Percentiles rank a stretch among this genome's conserved stretches.
phyloP scores from a whole-genome alignment of 2,888 invertebrate species.

The Agonopterix arenella region DNA sequence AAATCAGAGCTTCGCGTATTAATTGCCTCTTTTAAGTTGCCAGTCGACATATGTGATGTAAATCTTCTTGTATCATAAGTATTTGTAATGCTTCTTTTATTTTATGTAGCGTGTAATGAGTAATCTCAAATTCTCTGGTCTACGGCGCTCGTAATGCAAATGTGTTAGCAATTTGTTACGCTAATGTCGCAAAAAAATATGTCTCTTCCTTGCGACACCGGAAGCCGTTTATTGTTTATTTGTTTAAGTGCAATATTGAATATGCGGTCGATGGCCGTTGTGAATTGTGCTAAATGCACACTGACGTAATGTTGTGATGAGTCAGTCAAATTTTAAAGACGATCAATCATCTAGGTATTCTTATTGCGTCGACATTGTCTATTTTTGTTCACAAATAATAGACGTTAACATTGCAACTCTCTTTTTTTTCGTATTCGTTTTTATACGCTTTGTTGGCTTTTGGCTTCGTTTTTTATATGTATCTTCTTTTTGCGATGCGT shows the following conservation, averaged over 20 bases:
- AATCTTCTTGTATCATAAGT: slow-evolving; percentile 1
- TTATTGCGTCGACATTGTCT: neutral
- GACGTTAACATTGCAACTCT: slow-evolving; percentile 12
- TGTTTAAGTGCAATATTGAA: slow-evolving; percentile 20
- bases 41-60: no score
- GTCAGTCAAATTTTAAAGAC: slow-evolving; percentile 19
- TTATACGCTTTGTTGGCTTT: neutral
- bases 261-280: slow-evolving; percentile 3
- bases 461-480: neutral
- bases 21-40: no score
- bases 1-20: no score
- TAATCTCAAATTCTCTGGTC: slow-evolving; percentile 9
- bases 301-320: slow-evolving; percentile 37
- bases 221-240: slow-evolving; percentile 21
- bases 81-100: slow-evolving; percentile 6
- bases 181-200: slow-evolving; percentile 13
- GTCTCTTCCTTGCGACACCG: slow-evolving; percentile 23
- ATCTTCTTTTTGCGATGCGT: neutral
- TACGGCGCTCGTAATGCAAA: slow-evolving; percentile 4
- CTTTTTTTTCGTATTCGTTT: slow-evolving; percentile 3
- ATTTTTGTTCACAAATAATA: slow-evolving; percentile 10
- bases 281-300: slow-evolving; percentile 21
- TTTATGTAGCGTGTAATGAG: slow-evolving; percentile 23
- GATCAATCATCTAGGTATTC: slow-evolving; percentile 13
- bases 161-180: slow-evolving; percentile 13